These are phyloP conservation scores for Danio aesculapii DNA, from an alignment of 2,797 vertebrate genomes.

Conservation along the genomic window DNA sequence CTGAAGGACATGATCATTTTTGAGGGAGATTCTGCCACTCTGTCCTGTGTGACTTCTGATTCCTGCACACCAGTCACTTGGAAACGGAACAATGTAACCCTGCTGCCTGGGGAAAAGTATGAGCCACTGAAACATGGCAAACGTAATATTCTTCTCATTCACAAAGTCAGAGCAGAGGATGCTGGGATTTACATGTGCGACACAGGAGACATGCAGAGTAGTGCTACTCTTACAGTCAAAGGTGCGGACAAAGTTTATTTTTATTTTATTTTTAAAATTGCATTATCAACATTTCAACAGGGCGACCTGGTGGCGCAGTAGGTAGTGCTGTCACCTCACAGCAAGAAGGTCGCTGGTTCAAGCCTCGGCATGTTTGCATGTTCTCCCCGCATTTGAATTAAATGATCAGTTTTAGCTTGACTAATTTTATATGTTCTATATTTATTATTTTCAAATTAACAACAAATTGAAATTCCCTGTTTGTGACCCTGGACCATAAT, in stretches of 20 bases:
- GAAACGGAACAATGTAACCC: constrained; percentile 75
- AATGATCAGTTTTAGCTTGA: neutral
- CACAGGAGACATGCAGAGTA: constrained; percentile 82
- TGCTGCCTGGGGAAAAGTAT: constrained; percentile 73
- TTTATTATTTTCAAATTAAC: neutral
- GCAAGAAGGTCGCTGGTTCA: no score
- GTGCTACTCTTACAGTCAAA: constrained; percentile 78
- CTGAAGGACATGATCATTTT: constrained; percentile 69
- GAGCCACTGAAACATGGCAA: constrained; percentile 75
- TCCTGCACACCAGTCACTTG: constrained; percentile 69
- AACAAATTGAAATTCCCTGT: neutral
- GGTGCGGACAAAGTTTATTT: constrained; percentile 61
- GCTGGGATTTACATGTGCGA: constrained; percentile 86
- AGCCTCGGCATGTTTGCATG: no score
- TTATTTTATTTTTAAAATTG: neutral
- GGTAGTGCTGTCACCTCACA: no score
- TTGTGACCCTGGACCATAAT: neutral
- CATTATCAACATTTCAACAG: neutral
- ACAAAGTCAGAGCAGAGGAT: constrained; percentile 77
- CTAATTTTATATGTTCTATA: neutral
- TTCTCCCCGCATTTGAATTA: no score
- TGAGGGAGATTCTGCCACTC: constrained; percentile 75
- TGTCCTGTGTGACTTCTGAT: constrained; percentile 76
- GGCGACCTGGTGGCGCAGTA: no score
- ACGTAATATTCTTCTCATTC: constrained; percentile 74